Evolutionary conservation across 2,888 invertebrate genomes (phyloP).

Genomic region (Hirtodrosophila histrioides): DNA sequence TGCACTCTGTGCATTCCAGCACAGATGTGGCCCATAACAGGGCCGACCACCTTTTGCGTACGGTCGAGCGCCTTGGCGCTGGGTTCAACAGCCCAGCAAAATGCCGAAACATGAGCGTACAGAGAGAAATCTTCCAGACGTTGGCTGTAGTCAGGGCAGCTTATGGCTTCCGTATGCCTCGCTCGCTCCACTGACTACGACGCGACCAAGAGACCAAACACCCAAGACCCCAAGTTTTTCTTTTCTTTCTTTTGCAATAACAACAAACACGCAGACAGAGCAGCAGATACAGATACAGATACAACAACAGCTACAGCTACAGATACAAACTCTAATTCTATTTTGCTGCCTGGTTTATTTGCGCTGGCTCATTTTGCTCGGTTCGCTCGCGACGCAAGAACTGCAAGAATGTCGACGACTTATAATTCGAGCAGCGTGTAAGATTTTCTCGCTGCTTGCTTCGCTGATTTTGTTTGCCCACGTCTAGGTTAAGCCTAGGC

Average conservation of each 20-base stretch:
- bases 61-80: conserved; percentile 43
- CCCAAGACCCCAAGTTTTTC: conserved; percentile 40
- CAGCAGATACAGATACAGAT: conserved; percentile 18
- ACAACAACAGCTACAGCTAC: conserved; percentile 37
- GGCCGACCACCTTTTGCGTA: conserved; percentile 46
- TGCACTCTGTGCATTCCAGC: conserved; percentile 22
- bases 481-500: conserved; percentile 11
- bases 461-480: conserved; percentile 39
- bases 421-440: conserved; percentile 75
- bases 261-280: conserved; percentile 16
- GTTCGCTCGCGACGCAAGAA: conserved; percentile 24
- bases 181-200: conserved; percentile 67
- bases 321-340: conserved; percentile 63
- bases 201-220: conserved; percentile 34
- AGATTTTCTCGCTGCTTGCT: conserved; percentile 45
- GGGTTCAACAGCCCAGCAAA: conserved; percentile 68
- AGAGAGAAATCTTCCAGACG: conserved; percentile 57
- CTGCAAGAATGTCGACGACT: conserved; percentile 74
- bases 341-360: conserved; percentile 59
- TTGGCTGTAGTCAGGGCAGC: conserved; percentile 28
- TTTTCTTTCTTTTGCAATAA: conserved; percentile 27
- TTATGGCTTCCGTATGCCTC: conserved; percentile 73
- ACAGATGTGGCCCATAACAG: conserved; percentile 27
- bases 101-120: conserved; percentile 62
- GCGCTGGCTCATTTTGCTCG: conserved; percentile 68